phyloP scores from a whole-genome alignment of 2,888 invertebrate species.

The Limnephilus lunatus region DNA sequence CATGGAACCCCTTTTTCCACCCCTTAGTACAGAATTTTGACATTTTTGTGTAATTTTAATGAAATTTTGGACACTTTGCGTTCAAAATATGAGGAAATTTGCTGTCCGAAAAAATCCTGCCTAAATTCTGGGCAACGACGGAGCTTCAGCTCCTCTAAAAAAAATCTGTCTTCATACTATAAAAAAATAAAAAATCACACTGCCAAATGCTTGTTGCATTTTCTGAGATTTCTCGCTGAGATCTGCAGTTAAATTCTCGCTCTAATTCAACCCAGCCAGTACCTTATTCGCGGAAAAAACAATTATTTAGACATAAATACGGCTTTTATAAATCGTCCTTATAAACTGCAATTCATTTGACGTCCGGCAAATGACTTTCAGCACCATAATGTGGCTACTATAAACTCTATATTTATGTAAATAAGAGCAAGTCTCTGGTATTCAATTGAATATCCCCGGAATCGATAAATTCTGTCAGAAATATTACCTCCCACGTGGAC shows the following conservation, averaged over 20 bases:
- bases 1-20: too few species aligned
- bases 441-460: slow-evolving; percentile 40
- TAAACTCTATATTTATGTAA: slow-evolving; percentile 61
- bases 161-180: too few species aligned
- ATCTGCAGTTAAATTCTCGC: neutral
- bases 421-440: slow-evolving; percentile 52
- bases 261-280: slow-evolving; percentile 16
- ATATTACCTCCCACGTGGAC: slow-evolving; percentile 53
- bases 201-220: neutral
- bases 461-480: slow-evolving; percentile 1
- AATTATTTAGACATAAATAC: slow-evolving; percentile 47
- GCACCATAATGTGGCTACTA: slow-evolving; percentile 45
- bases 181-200: neutral
- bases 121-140: too few species aligned
- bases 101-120: too few species aligned
- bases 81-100: too few species aligned
- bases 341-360: slow-evolving; percentile 39
- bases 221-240: slow-evolving; percentile 3
- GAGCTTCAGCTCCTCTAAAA: too few species aligned
- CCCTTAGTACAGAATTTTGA: too few species aligned
- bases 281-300: slow-evolving; percentile 43
- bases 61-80: too few species aligned
- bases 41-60: too few species aligned
- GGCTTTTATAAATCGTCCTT: slow-evolving; percentile 45
- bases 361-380: slow-evolving; percentile 52